These are phyloP conservation scores for Circaetus gallicus DNA, from an alignment of 2,113 vertebrate species.

Conservation along the genomic window DNA sequence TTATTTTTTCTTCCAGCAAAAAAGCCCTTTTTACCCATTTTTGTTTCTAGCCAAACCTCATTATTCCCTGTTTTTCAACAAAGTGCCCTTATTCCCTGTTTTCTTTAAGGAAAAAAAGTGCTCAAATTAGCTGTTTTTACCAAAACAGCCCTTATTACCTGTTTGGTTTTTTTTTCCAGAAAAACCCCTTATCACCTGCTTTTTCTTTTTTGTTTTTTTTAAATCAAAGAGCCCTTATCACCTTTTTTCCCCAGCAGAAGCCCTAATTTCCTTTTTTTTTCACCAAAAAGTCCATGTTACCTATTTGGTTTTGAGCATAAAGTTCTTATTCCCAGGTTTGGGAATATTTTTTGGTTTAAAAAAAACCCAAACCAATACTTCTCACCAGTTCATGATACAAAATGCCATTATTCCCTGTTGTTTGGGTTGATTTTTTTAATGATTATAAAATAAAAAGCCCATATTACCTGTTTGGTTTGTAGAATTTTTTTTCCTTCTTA, in stretches of 20 bases:
- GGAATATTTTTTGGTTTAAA: no score
- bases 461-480: background rate
- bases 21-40: background rate
- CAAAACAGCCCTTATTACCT: background rate
- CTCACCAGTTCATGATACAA: no score
- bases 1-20: background rate
- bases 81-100: no score
- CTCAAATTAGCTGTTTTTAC: background rate
- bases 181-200: background rate
- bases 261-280: background rate
- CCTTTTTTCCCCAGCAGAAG: background rate
- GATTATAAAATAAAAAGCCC: background rate
- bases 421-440: no score
- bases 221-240: background rate
- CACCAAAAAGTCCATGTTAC: background rate
- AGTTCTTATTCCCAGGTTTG: no score
- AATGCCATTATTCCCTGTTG: no score
- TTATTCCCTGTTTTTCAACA: background rate
- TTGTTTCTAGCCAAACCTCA: background rate
- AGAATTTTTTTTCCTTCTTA: background rate
- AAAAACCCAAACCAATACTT: no score
- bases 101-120: background rate
- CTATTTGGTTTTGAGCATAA: background rate
- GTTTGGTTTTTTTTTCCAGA: background rate
- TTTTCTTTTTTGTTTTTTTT: background rate